These are phyloP conservation scores for Adelognathus sp. DNA, from an alignment of 2,888 invertebrate genomes.

Conservation along the genomic window DNA sequence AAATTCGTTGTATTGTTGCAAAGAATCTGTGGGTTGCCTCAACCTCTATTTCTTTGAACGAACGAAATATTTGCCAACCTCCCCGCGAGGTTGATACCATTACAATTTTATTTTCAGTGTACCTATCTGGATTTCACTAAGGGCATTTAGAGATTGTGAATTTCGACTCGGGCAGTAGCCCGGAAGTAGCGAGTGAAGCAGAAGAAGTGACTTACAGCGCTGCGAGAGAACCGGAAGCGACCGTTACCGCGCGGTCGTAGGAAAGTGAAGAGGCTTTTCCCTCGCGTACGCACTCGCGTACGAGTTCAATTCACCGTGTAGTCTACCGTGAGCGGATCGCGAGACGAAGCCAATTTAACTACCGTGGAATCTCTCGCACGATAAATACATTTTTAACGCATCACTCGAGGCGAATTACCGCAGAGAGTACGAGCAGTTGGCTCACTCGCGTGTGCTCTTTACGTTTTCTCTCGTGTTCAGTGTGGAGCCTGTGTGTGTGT, in stretches of 20 bases:
- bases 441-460: conserved; percentile 45
- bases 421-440: background rate
- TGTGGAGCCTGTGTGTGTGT: background rate
- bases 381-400: conserved; percentile 35
- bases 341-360: background rate
- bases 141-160: too few relatives aligned
- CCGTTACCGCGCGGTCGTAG: conserved; percentile 47
- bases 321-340: conserved; percentile 19
- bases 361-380: conserved; percentile 20
- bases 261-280: conserved; percentile 55
- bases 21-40: too few relatives aligned
- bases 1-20: too few relatives aligned
- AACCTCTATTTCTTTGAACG: too few relatives aligned
- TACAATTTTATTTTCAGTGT: too few relatives aligned
- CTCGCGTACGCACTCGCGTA: background rate
- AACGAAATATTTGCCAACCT: too few relatives aligned
- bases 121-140: too few relatives aligned
- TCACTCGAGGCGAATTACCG: background rate
- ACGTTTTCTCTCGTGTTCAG: conserved; percentile 25
- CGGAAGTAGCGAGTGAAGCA: background rate
- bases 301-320: conserved; percentile 31
- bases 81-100: too few relatives aligned
- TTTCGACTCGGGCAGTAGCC: too few relatives aligned
- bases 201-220: background rate
- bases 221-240: conserved; percentile 47